phyloP scores from a whole-genome alignment of 1,140 invertebrate species.

The Caenorhabditis elegans region DNA sequence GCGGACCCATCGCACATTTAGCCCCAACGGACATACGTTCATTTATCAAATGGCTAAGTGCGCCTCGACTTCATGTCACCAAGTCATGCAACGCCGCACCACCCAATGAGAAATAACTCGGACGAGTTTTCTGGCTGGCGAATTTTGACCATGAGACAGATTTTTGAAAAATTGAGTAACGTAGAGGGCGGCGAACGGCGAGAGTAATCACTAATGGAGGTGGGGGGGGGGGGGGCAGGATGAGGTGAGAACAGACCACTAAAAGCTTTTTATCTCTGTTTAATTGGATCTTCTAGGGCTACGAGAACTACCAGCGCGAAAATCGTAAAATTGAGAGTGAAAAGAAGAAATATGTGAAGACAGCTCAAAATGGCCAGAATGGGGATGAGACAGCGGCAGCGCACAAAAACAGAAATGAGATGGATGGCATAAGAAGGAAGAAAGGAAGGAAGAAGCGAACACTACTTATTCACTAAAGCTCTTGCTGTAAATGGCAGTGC shows the following conservation, averaged over 20 bases:
- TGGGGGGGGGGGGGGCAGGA: not conserved
- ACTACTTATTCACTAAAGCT: slow-evolving; percentile 23
- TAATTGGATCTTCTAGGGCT: too few relatives aligned
- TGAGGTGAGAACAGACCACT: not conserved
- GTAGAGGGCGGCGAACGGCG: too few relatives aligned
- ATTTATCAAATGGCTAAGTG: slow-evolving; percentile 32
- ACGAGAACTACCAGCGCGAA: not conserved
- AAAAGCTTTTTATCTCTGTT: not conserved
- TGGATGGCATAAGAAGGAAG: not conserved
- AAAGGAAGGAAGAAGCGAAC: not conserved
- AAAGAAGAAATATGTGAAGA: slow-evolving; percentile 4
- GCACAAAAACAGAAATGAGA: slow-evolving; percentile 17
- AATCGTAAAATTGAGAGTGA: not conserved
- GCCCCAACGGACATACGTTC: slow-evolving; percentile 27
- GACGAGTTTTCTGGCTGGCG: not conserved
- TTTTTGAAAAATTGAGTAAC: not conserved
- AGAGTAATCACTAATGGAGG: not conserved
- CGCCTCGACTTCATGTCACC: slow-evolving; percentile 12
- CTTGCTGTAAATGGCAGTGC: slow-evolving; percentile 2
- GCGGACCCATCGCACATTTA: not conserved
- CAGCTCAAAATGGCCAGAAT: not conserved
- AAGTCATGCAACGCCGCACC: slow-evolving; percentile 5
- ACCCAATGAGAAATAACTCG: not conserved
- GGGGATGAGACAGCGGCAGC: slow-evolving; percentile 9
- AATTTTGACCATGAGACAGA: not conserved